Evolutionary conservation across 2,797 vertebrate genomes (phyloP), one percentile per base, ranked within the genome.

Genomic region (Carapus acus): DNA sequence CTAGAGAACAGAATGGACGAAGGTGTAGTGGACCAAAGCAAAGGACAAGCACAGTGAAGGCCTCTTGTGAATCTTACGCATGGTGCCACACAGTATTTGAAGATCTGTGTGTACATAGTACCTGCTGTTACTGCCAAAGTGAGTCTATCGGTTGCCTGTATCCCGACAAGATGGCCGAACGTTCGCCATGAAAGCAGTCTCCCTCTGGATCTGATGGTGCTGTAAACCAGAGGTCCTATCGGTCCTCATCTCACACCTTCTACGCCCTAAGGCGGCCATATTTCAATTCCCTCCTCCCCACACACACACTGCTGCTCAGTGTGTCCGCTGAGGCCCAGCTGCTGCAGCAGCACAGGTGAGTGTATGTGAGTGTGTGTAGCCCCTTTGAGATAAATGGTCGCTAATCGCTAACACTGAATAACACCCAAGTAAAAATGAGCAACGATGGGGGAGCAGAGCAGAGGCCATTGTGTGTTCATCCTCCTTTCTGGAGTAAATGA

Each of bases 211-310:
- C 52, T 72, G 71, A 77, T 61, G 65, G 58, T 8, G 38, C 37
- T 31, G 50, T 58, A 76, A 81, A 77, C 62, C 69, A 64, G 59
- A 46, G 17, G 6, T 71, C 63, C 81, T 82, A 77, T 55, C 61
- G 49, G 63, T 70, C 50, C 62, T 82, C 74, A 69, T 61, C 72
- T 67, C 58, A 78, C 78, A 83, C 82, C 79, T 78, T 57, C 58
- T 43, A 36, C 64, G 59, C 71, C 84, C 82, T 79, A 81, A 81
- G 81, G 77, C 69, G 29, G 52, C 74, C 79, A 84, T 67, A 79
- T 78, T 82, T 79, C 54, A 49, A 60, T 37, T 40, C 57, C 48
- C 63, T 58, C 67, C 61, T 70, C 59, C 66, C 16, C 33, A 22
- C 20, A 37, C 42, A 27, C 42, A 44, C 42, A 24, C 43, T 80